Evolutionary conservation across 2,888 invertebrate genomes (phyloP).

Genomic region (Rhagonycha lutea): DNA sequence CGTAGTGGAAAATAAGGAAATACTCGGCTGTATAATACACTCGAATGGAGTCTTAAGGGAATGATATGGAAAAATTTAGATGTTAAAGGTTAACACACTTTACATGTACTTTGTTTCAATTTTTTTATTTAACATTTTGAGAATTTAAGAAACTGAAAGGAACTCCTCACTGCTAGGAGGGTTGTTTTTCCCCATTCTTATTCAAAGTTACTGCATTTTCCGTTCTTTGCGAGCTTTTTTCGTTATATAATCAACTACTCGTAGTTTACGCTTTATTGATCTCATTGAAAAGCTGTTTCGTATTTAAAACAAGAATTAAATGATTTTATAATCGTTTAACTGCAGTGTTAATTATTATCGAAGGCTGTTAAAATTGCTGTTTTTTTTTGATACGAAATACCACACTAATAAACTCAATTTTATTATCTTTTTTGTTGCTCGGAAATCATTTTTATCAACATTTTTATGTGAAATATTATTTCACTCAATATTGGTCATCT

Average conservation of each 20-base stretch:
- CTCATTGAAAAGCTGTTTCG: neutral
- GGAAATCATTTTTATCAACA: no score
- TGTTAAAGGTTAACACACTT: neutral
- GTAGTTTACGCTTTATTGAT: neutral
- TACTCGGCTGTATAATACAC: conserved; percentile 6
- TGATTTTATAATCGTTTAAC: neutral
- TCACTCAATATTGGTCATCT: no score
- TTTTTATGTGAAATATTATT: no score
- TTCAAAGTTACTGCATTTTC: neutral
- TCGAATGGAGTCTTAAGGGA: neutral
- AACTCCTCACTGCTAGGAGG: neutral
- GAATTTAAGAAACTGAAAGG: neutral
- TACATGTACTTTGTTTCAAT: neutral
- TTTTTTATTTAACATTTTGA: neutral
- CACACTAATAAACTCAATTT: neutral
- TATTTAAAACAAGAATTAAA: neutral
- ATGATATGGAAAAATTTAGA: neutral
- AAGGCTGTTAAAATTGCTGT: neutral
- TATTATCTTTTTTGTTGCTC: no score
- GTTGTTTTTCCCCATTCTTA: neutral
- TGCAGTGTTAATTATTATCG: neutral
- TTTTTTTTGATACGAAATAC: neutral
- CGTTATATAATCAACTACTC: neutral
- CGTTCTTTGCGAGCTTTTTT: neutral
- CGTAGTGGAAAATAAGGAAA: conserved; percentile 7